These are phyloP conservation scores for Xyrauchen texanus DNA, from an alignment of 2,113 vertebrate genomes.

Conservation along the genomic window DNA sequence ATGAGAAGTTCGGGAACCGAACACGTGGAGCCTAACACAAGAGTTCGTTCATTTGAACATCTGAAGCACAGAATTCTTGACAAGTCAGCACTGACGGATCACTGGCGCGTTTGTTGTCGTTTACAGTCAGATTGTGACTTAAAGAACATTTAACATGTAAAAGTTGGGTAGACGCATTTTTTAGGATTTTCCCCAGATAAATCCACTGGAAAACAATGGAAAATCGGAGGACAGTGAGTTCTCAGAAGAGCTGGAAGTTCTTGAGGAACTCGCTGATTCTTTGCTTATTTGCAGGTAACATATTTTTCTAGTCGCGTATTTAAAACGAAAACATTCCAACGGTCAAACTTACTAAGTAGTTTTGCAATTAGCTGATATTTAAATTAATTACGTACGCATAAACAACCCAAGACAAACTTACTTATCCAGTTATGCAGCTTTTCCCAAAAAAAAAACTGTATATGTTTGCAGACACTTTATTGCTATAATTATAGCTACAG, in stretches of 20 bases:
- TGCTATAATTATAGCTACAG: too few species aligned
- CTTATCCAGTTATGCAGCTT: too few species aligned
- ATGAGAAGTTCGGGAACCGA: conserved; percentile 26
- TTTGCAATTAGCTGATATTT: too few species aligned
- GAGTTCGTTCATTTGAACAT: background rate
- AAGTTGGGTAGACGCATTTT: background rate
- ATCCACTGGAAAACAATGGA: conserved; percentile 19
- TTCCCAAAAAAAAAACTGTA: too few species aligned
- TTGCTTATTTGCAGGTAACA: conserved; percentile 70
- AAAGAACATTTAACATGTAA: background rate
- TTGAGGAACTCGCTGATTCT: conserved; percentile 68
- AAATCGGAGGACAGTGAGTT: background rate
- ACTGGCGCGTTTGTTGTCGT: background rate
- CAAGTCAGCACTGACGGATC: too few species aligned
- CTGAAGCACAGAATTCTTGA: too few species aligned
- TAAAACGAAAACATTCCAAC: too few species aligned
- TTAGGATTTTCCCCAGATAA: background rate
- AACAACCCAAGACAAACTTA: too few species aligned
- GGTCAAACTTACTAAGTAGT: too few species aligned
- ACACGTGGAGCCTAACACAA: conserved; percentile 57
- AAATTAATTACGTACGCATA: too few species aligned
- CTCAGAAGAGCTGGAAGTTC: conserved; percentile 57
- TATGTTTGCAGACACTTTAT: too few species aligned
- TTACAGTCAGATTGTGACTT: too few species aligned
- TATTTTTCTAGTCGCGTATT: background rate